phyloP scores from a whole-genome alignment of 2,888 invertebrate species.

The Ophion costatus region DNA sequence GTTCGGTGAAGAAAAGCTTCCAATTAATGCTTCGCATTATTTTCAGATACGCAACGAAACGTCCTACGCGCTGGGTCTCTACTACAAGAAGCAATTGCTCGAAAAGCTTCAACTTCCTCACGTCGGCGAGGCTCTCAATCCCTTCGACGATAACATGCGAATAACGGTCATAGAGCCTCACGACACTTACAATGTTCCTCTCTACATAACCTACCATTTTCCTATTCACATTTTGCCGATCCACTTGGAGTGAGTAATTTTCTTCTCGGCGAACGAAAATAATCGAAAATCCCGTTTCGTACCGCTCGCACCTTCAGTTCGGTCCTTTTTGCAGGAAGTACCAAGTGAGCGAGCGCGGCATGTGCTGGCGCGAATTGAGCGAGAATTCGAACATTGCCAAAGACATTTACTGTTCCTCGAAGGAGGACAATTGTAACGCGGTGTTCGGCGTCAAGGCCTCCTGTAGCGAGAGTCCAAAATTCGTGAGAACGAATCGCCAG shows the following conservation, averaged over 20 bases:
- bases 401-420: constrained; percentile 88
- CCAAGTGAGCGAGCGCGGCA: constrained; percentile 88
- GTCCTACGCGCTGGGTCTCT: constrained; percentile 89
- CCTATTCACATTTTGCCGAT: constrained; percentile 90
- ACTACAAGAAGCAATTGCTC: constrained; percentile 89
- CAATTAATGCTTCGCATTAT: constrained; percentile 10
- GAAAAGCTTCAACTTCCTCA: constrained; percentile 87
- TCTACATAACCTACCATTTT: constrained; percentile 92
- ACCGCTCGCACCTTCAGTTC: not conserved
- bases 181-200: constrained; percentile 90
- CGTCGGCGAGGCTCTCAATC: constrained; percentile 89
- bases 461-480: constrained; percentile 71
- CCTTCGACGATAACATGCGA: constrained; percentile 90
- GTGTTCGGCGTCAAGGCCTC: constrained; percentile 88
- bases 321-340: constrained; percentile 85
- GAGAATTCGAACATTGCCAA: constrained; percentile 87
- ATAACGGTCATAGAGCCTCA: constrained; percentile 90
- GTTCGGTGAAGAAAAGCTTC: not conserved
- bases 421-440: constrained; percentile 84
- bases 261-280: constrained; percentile 20
- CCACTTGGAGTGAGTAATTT: constrained; percentile 87
- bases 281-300: not conserved
- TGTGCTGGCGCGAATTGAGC: constrained; percentile 93
- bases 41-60: constrained; percentile 90
- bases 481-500: constrained; percentile 76